These are phyloP conservation scores for Gallinago paraguaiae DNA, from an alignment of 2,113 vertebrate species.

Conservation along the genomic window DNA sequence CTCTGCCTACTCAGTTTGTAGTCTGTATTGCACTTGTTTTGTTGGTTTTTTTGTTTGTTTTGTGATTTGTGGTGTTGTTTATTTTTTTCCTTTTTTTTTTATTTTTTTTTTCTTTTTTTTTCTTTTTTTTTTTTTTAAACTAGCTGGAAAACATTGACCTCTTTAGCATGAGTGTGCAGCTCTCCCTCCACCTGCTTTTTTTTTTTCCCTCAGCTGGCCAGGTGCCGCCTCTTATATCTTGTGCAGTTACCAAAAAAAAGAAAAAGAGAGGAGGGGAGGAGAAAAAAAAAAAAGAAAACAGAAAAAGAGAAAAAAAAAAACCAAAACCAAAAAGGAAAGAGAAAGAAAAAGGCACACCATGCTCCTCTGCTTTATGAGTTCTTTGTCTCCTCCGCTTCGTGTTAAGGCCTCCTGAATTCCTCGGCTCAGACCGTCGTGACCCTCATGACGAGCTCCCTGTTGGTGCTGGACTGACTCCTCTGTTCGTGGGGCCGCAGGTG, in stretches of 20 bases:
- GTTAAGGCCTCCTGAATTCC: slow-evolving; percentile 77
- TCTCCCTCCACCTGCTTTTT: slow-evolving; percentile 42
- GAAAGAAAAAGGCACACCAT: slow-evolving; percentile 72
- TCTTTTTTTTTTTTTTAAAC: neutral
- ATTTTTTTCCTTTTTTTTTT: neutral
- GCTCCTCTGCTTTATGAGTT: slow-evolving; percentile 63
- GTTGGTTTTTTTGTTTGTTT: neutral
- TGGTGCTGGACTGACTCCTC: slow-evolving; percentile 83
- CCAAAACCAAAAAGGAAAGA: slow-evolving; percentile 29
- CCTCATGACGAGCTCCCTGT: slow-evolving; percentile 98
- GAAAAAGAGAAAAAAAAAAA: neutral
- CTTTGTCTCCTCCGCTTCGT: slow-evolving; percentile 49
- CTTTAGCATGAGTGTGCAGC: slow-evolving; percentile 42
- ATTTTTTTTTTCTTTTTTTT: neutral
- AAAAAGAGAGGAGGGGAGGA: neutral
- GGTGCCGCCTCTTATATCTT: slow-evolving; percentile 58
- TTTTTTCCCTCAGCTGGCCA: slow-evolving; percentile 50
- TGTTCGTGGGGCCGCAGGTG: slow-evolving; percentile 92
- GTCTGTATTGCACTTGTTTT: slow-evolving; percentile 75
- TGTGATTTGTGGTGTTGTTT: slow-evolving; percentile 9
- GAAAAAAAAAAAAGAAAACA: neutral
- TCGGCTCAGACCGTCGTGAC: slow-evolving; percentile 93
- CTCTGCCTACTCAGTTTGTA: slow-evolving; percentile 68
- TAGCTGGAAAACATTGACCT: slow-evolving; percentile 44
- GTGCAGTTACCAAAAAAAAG: slow-evolving; percentile 52